These are phyloP conservation scores for Metopolophium dirhodum DNA, from an alignment of 1,140 invertebrate species.

Conservation along the genomic window DNA sequence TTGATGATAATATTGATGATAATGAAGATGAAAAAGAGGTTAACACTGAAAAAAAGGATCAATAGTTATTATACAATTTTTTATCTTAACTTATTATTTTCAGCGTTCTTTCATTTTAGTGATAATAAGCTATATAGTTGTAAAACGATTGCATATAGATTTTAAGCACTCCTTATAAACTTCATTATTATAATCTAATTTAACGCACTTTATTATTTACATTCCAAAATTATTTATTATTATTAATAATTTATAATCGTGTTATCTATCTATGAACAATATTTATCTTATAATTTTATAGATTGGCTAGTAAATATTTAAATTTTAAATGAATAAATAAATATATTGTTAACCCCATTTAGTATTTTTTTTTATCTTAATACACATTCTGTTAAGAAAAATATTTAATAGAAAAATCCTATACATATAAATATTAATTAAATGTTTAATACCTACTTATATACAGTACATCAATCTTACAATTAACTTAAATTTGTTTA, in stretches of 20 bases:
- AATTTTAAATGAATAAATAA: slow-evolving; percentile 45
- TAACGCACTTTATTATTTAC: slow-evolving; percentile 21
- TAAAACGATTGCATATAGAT: neutral
- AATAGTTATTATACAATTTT: neutral
- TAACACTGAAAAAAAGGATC: slow-evolving; percentile 26
- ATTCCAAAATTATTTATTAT: slow-evolving; percentile 34
- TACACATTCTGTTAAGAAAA: neutral
- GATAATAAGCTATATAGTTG: neutral
- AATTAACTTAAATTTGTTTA: neutral
- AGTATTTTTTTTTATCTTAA: slow-evolving; percentile 37
- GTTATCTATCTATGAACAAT: slow-evolving; percentile 11
- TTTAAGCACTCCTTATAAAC: slow-evolving; percentile 26
- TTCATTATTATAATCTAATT: slow-evolving; percentile 39
- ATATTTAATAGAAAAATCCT: slow-evolving; percentile 9
- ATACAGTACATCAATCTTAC: neutral
- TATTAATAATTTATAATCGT: slow-evolving; percentile 19
- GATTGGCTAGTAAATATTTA: slow-evolving; percentile 43
- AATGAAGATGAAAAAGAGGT: neutral
- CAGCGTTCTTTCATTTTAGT: slow-evolving; percentile 1
- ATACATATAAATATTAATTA: neutral
- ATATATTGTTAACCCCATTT: slow-evolving; percentile 43
- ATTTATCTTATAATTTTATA: slow-evolving; percentile 31
- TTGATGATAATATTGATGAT: slow-evolving; percentile 5
- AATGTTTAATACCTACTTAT: neutral
- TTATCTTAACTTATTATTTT: neutral